Evolutionary conservation across 2,797 vertebrate species (phyloP), one percentile per base, ranked within the genome.

Genomic region (Catostomus latipinnis): DNA sequence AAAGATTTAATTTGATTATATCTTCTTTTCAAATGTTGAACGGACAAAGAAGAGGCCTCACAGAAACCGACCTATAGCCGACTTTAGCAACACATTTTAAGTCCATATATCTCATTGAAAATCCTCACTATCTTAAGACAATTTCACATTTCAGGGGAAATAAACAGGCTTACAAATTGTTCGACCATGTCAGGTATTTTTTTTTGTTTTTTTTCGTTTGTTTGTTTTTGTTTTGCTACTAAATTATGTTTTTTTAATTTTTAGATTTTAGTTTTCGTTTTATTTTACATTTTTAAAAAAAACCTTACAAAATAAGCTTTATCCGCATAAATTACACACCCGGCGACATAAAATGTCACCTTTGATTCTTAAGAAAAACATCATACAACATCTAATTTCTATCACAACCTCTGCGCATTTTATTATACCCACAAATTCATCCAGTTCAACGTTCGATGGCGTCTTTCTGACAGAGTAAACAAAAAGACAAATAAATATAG

Each of bases 351-450:
- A 63, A 74, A 75, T 50, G 34, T 70, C 14, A 48, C 11, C 8
- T 54, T 63, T n/a, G 49, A 54, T 56, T 12, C 6, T 93, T 70
- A 69, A 88, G 82, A 94, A 94, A 96, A 96, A 96, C 95, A 96
- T 92, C 92, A 94, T 16, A 60, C 94, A 95, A 95, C 93, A 95
- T 95, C 95, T 94, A 93, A 34, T 96, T 95, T 93, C 94, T 96
- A 94, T 96, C 96, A 96, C 93, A 81, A 84, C 86, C 94, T 96
- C 94, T 95, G 94, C 89, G 88, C 88, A 89, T 95, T 95, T 95
- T 95, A 95, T 95, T 96, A 93, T 90, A 86, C 93, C 94, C 95
- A 96, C 95, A 95, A 94, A 94, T 96, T 95, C 95, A 96, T 95
- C 93, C 95, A 96, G 96, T 95, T 93, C 91, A 95, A 94, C 92